Base-by-base conservation (phyloP, 2,797 vertebrate genomes). In the Falco biarmicus region DNA sequence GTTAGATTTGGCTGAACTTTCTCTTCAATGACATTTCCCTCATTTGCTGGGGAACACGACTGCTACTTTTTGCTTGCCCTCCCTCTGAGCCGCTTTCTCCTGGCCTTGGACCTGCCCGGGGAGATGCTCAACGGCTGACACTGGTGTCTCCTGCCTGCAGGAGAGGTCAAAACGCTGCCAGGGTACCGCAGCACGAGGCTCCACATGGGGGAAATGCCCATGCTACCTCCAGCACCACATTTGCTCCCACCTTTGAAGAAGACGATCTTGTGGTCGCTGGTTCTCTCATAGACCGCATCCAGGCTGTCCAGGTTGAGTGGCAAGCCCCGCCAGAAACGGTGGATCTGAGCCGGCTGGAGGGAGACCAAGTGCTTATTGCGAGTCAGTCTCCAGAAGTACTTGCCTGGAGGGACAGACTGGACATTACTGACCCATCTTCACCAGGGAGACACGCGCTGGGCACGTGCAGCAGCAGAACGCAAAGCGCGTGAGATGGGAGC, bases 241-340 rank as follows among this genome's bases (percentile, higher is more conserved):
- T 59, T 1, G 5, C 43, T 45, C 96, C 95, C 97, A 99, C 99
- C 99, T 99, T 99, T 99, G 96, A 99, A 99, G 97, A 99, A 99
- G 77, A 99, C 98, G 3, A 99, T 99, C 97, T 99, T 99, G 96
- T 99, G 99, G 96, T 99, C 99, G 0, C 98, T 98, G 13, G 98
- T 98, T 71, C 99, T 98, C 97, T 99, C 99, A 0, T 99, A 99
- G 18, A 99, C 99, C 0, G 99, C 99, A 0, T 99, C 99, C 97
- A 99, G 98, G 4, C 99, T 97, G 93, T 99, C 99, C 97, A 99
- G 97, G 87, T 99, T 99, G 78, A 98, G 91, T 0, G 99, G 99
- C 37, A 99, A 98, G 21, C 99, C 99, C 73, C 99, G 98, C 99
- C 99, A 99, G 98, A 99, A 99, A 14, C 99, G 99, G 53, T 99